Base-by-base conservation (phyloP, 2,888 invertebrate species). In the Spatulosminthurus flaviceps region DNA sequence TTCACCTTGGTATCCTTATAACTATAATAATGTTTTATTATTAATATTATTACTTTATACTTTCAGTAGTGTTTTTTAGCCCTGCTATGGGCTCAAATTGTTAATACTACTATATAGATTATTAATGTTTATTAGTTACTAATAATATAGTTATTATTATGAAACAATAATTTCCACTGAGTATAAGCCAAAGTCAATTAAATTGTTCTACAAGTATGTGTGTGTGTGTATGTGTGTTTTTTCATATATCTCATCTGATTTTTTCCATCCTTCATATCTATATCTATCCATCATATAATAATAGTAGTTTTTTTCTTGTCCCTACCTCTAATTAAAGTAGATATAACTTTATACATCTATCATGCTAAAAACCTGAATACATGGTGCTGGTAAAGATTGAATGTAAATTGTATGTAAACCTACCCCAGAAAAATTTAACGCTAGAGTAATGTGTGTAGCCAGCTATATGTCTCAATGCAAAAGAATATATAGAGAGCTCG, bases 1-100 rank as follows among this genome's bases (percentile, higher is more conserved):
- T 67, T 41, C 28, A 75, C 64, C 75, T 42, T 51, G 66, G 43
- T 67, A 34, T 76, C 21, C n/a, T n/a, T n/a, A n/a, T n/a, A n/a
- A n/a, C 22, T n/a, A 21, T 75, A 74, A 28, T 61, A n/a, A n/a
- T n/a, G n/a, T 28, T 29, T 51, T 22, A 9, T 28, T 24, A 21
- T 64, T 64, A 24, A 26, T 22, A 24, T 72, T 41, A 72, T 24
- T 21, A 72, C 24, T 64, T 43, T 21, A 70, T 70, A 70, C 2
- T 70, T n/a, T 70, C 7, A 13, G 29, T 70, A 34, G n/a, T 42
- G 13, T 69, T 13, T 69, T 26, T 22, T 22, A n/a, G n/a, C n/a
- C n/a, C n/a, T n/a, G n/a, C n/a, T n/a, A n/a, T 22, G 34, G 34
- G 70, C 21, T 2, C 41, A 70, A 64, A 64, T 24, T 64, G 64